Conservation (phyloP, 1,140 invertebrate species). For the Musca domestica region DNA sequence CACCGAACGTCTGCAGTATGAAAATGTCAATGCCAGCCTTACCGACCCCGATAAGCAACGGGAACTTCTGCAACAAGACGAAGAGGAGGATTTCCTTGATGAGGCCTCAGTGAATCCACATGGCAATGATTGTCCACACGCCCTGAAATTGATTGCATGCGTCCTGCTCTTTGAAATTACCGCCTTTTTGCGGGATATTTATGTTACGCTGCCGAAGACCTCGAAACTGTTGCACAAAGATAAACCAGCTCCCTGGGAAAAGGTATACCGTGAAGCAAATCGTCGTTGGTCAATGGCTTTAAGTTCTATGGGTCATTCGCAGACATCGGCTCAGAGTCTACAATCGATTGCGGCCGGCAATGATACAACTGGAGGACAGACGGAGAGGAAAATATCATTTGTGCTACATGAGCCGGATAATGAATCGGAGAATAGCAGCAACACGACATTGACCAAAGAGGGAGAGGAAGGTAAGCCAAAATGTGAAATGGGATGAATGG, state of each 20-base stretch:
- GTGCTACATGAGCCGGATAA: conserved; percentile 92
- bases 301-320: conserved; percentile 88
- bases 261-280: conserved; percentile 76
- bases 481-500: no score
- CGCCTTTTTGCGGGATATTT: conserved; percentile 93
- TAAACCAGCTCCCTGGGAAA: conserved; percentile 73
- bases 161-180: conserved; percentile 95
- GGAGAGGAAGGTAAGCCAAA: conserved; percentile 49
- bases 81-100: conserved; percentile 97
- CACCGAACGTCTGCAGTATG: conserved; percentile 72
- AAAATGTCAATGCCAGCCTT: conserved; percentile 68
- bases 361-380: conserved; percentile 51
- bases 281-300: conserved; percentile 88
- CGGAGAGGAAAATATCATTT: conserved; percentile 94
- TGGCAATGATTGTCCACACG: conserved; percentile 85
- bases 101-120: conserved; percentile 87
- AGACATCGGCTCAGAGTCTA: conserved; percentile 86
- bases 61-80: conserved; percentile 85
- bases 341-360: conserved; percentile 84
- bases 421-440: conserved; percentile 90
- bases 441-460: conserved; percentile 80
- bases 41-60: conserved; percentile 80
- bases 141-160: conserved; percentile 88
- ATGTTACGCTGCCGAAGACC: conserved; percentile 75
- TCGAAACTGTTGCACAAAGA: conserved; percentile 69